Base-by-base conservation (phyloP, 2,888 invertebrate species). In the Chrysolina haemoptera region DNA sequence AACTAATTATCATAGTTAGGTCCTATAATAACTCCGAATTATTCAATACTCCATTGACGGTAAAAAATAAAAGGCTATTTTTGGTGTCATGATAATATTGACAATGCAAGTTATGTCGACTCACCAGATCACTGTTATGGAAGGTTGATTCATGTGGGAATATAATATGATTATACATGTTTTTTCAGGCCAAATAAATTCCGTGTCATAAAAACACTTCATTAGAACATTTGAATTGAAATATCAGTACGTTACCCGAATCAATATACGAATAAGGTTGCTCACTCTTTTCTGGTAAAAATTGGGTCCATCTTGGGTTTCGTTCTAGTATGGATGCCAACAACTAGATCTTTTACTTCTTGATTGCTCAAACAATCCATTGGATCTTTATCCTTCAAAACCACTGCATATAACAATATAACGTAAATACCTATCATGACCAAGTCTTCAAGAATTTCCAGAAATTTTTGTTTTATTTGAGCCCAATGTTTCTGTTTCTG, bases 351-450 rank as follows among this genome's bases (percentile, higher is more conserved):
- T n/a, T 74, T 68, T 5, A 83, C 69, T 76, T 83, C 80, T 10
- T 70, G 53, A 55, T 82, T 77, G 66, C 79, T 84, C 9, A 75
- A 22, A 8, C 75, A 74, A 3, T 76, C 74, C 50, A 79, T 72
- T 14, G 74, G 50, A 50, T 84, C 82, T 62, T 76, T 82, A 48
- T 82, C 81, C 40, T 76, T 53, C 50, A 80, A 65, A 53, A 85
- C 76, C 5, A 84, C 78, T 27, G 82, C 59, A 68, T 84, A 85
- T 53, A 85, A 71, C 10, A 85, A 75, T 4, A 79, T 8, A 3
- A 82, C 82, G 63, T 84, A 85, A 3, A 82, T 62, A 0, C 78
- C 68, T 59, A 83, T 82, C 83, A 84, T 83, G 1, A 81, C 22
- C 27, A 85, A 50, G 65, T 84, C 84, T 71, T 82, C 79, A 2